These are phyloP conservation scores for Himantopus leucocephalus DNA, from an alignment of 2,113 vertebrate species.

Conservation along the genomic window DNA sequence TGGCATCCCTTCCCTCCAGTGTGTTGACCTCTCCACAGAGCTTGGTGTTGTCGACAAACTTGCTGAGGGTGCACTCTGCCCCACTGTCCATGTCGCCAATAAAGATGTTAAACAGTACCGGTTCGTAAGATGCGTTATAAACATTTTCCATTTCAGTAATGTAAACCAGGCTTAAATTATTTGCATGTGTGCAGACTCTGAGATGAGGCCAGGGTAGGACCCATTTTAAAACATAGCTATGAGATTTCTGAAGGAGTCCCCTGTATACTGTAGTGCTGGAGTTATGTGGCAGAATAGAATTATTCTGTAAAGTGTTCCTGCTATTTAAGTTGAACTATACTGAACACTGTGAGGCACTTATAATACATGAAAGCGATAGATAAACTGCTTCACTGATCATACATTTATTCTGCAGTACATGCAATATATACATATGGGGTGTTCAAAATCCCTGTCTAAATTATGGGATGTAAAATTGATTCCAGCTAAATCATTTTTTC, in stretches of 20 bases:
- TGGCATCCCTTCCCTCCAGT: too few relatives aligned
- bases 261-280: neutral
- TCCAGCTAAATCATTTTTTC: neutral
- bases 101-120: too few relatives aligned
- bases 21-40: too few relatives aligned
- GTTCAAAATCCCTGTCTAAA: neutral
- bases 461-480: neutral
- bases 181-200: neutral
- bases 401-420: slow-evolving; percentile 10
- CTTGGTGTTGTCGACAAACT: too few relatives aligned
- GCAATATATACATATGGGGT: slow-evolving; percentile 23
- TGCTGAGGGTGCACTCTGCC: too few relatives aligned
- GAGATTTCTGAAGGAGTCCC: neutral
- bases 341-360: neutral
- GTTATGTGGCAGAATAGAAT: neutral
- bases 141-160: neutral
- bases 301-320: neutral
- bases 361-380: slow-evolving; percentile 41
- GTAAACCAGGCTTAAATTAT: neutral
- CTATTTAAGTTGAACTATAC: neutral
- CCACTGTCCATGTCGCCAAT: too few relatives aligned
- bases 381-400: slow-evolving; percentile 54
- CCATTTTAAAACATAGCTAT: neutral
- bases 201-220: neutral
- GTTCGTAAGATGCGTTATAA: neutral